phyloP scores from a whole-genome alignment of 1,140 invertebrate genomes.

The Piezodorus guildinii region DNA sequence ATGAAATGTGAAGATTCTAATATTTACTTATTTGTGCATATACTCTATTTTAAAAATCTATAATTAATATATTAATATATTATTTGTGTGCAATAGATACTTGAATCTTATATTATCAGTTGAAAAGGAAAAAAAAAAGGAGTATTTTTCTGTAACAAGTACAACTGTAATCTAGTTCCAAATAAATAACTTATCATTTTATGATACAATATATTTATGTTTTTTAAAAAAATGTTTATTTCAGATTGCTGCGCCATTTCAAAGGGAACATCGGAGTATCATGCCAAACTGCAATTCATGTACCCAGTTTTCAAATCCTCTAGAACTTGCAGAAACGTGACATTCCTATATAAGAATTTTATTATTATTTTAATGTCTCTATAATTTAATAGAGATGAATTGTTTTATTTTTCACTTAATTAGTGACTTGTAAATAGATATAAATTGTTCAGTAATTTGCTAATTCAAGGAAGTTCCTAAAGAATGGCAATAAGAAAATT shows the following conservation, averaged over 20 bases:
- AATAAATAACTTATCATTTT: not conserved
- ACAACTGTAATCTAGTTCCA: too few species aligned
- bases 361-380: too few species aligned
- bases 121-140: too few species aligned
- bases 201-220: too few species aligned
- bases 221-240: not conserved
- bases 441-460: not conserved
- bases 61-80: too few species aligned
- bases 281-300: not conserved
- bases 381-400: not conserved
- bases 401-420: not conserved
- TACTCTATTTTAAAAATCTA: too few species aligned
- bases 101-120: too few species aligned
- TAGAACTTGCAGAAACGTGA: not conserved
- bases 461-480: conserved; percentile 3
- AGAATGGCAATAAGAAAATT: conserved; percentile 3
- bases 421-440: not conserved
- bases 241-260: not conserved
- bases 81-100: too few species aligned
- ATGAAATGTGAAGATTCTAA: too few species aligned
- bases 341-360: not conserved
- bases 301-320: not conserved
- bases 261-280: conserved; percentile 5
- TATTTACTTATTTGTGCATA: too few species aligned
- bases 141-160: too few species aligned